Evolutionary conservation across 1,140 invertebrate species (phyloP), one percentile per base, ranked within the genome.

Genomic region (Liolophura sinensis): DNA sequence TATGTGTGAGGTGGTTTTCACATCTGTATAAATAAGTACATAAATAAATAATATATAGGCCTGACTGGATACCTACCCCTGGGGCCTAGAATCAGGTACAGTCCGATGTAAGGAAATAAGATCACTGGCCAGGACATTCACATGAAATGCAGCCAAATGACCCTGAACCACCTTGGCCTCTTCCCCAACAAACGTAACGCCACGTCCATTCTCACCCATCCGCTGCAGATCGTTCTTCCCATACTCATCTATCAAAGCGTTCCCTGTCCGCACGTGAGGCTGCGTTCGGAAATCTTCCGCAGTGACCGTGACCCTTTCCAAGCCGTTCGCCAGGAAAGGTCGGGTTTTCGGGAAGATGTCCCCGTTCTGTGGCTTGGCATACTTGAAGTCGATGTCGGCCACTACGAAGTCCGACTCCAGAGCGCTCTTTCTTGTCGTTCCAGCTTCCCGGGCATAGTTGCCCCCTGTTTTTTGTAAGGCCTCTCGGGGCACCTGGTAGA

Each of bases 111-210:
- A 57, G 0, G 76, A 70, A 65, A 76, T 74, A n/a, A 74, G 20
- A 59, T 78, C 76, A 67, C 74, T 76, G 3, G 69, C 74, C 31
- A 73, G 52, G 12, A 69, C 67, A 68, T 78, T 76, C 12, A 78
- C 24, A 48, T 67, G 60, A 60, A 69, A 74, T n/a, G 72, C 59
- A 16, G 59, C 57, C 56, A 71, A 64, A 11, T 55, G 20, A 51
- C 55, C 22, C 5, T 56, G 55, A 6, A 59, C 66, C 22, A 56
- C 63, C n/a, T 55, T 27, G 52, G 72, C 70, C 46, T 76, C 73
- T 15, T 55, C 47, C 15, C 58, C 68, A 22, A 69, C 69, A n/a
- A 78, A 70, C 0, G 69, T 70, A 5, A 78, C 70, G 0, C 73
- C 74, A 27, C 72, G 57, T n/a, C 76, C 76, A 40, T 63, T 62